Conservation (phyloP, 2,113 vertebrate genomes). For the Toxotes chatareus region DNA sequence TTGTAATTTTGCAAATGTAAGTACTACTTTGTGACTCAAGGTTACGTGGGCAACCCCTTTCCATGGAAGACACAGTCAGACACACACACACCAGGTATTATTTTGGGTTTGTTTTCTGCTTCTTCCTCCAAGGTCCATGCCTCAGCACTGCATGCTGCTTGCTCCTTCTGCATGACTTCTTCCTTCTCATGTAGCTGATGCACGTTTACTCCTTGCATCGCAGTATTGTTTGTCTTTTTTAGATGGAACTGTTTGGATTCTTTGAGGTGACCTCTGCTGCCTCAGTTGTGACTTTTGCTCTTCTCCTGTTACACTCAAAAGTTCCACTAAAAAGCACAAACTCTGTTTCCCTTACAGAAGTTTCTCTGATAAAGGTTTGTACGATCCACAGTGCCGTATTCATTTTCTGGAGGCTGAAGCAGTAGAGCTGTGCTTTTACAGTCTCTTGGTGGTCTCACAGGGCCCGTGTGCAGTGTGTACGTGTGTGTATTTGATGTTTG, state of each 20-base stretch:
- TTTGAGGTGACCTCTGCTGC: constrained; percentile 27
- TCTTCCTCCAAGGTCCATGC: constrained; percentile 20
- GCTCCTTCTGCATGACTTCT: constrained; percentile 49
- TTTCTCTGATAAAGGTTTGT: constrained; percentile 33
- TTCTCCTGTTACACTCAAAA: not conserved
- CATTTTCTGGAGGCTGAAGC: constrained; percentile 35
- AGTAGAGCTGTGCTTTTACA: constrained; percentile 26
- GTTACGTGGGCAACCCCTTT: not conserved
- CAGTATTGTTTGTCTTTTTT: constrained; percentile 23
- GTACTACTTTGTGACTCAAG: not conserved
- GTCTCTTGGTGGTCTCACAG: constrained; percentile 34
- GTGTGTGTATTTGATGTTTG: constrained; percentile 19
- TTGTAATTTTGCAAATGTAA: not conserved
- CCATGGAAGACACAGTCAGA: not conserved
- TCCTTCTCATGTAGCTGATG: constrained; percentile 17
- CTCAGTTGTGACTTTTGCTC: constrained; percentile 41
- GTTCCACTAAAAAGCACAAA: constrained; percentile 22
- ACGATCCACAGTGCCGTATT: constrained; percentile 25
- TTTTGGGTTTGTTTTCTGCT: constrained; percentile 36
- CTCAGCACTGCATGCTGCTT: constrained; percentile 43
- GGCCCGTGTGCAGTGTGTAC: constrained; percentile 31
- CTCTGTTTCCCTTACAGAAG: constrained; percentile 50
- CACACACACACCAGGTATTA: not conserved
- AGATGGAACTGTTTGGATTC: constrained; percentile 43
- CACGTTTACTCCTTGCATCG: constrained; percentile 50